phyloP scores from a whole-genome alignment of 2,888 invertebrate genomes.

The Plagiodera versicolora region DNA sequence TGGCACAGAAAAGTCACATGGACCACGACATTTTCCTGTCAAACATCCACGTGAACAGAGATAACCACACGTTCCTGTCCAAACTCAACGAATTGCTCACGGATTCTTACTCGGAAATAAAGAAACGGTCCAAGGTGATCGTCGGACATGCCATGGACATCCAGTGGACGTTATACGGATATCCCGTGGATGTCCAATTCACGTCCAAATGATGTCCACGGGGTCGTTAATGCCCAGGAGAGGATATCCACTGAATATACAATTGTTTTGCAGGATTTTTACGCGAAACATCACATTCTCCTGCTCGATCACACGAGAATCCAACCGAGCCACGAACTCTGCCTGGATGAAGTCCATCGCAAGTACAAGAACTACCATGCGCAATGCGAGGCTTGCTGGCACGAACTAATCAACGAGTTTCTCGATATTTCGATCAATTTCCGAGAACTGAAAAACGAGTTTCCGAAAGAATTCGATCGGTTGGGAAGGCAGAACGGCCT shows the following conservation, averaged over 20 bases:
- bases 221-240: too few species aligned
- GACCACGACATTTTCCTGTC: neutral
- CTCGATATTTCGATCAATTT: conserved; percentile 21
- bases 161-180: too few species aligned
- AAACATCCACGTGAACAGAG: neutral
- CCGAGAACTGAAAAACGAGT: conserved; percentile 21
- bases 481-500: conserved; percentile 11
- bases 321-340: conserved; percentile 35
- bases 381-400: conserved; percentile 45
- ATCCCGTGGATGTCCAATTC: too few species aligned
- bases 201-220: too few species aligned
- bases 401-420: conserved; percentile 35
- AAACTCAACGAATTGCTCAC: neutral
- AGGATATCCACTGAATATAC: neutral
- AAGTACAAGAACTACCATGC: conserved; percentile 41
- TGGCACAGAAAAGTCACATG: neutral
- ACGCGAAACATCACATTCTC: conserved; percentile 33
- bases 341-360: conserved; percentile 39
- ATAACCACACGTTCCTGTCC: neutral
- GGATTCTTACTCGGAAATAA: neutral
- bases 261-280: conserved; percentile 38
- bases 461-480: conserved; percentile 14
- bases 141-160: too few species aligned
- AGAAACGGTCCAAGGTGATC: neutral
- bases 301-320: conserved; percentile 34